Evolutionary conservation across 30 jellyfish, hydroid and myxozoan genomes (phyloP).

Genomic region (Pelagia noctiluca): DNA sequence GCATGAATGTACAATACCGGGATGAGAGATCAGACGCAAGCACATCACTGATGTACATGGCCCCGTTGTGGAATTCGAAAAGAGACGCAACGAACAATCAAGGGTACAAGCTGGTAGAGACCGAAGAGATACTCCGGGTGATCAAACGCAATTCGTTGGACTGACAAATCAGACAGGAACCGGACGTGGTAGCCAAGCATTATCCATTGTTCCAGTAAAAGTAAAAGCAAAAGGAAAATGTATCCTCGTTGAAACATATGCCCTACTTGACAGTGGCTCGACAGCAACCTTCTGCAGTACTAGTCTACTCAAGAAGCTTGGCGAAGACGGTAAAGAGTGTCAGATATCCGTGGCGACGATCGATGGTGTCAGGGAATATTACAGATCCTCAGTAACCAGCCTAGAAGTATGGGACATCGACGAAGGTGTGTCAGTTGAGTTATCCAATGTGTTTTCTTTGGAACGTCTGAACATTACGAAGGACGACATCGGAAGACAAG

Average conservation of each 20-base stretch:
- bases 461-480: background rate
- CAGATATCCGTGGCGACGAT: slow-evolving; percentile 28
- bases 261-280: slow-evolving; percentile 68
- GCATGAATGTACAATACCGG: background rate
- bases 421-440: background rate
- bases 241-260: slow-evolving; percentile 35
- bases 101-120: no score
- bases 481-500: slow-evolving; percentile 19
- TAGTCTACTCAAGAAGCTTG: slow-evolving; percentile 15
- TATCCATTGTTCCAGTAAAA: slow-evolving; percentile 53
- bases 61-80: background rate
- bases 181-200: slow-evolving; percentile 38
- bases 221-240: slow-evolving; percentile 1
- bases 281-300: slow-evolving; percentile 56
- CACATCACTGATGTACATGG: background rate
- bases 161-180: slow-evolving; percentile 40
- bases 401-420: slow-evolving; percentile 14
- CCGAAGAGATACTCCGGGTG: no score
- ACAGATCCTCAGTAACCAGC: slow-evolving; percentile 2
- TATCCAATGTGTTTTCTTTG: slow-evolving; percentile 2
- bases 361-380: background rate
- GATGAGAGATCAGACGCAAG: background rate
- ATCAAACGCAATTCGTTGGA: slow-evolving; percentile 39
- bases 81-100: background rate
- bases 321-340: background rate